Base-by-base conservation (phyloP, 2,797 vertebrate genomes). In the Cossypha niveicapilla region DNA sequence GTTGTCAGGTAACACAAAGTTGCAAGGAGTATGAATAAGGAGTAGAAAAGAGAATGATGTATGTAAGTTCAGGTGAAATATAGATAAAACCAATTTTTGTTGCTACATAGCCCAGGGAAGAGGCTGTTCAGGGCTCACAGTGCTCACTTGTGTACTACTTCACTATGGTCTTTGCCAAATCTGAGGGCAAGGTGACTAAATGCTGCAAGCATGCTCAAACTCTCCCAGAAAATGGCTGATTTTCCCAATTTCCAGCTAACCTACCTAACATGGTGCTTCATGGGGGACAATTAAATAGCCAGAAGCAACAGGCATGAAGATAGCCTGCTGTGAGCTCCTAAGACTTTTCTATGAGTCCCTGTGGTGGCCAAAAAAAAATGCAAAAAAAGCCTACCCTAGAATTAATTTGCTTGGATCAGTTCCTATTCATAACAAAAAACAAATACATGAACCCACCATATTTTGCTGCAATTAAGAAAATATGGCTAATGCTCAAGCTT, bases 1-100 rank as follows among this genome's bases (percentile, higher is more conserved):
- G 0, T 18, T 27, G 19, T 5, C 37, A 11, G 4, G 7, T 3
- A 41, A 35, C 5, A 27, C 16, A 32, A 39, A 22, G 47, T 2
- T 4, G 45, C 58, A 63, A 87, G n/a, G 10, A 3, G 11, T 56
- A n/a, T 81, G 57, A 56, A 65, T 10, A 18, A n/a, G 16, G 18
- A 50, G 19, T 8, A 54, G 34, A 48, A 68, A 75, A 65, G 13
- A 68, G 54, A 74, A 62, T 18, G 2, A 11, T 54, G 50, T n/a
- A 10, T 63, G 3, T 12, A n/a, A 41, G 58, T 73, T 71, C 66
- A 41, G 22, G 27, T 19, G 9, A 48, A 88, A 71, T n/a, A 41
- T 1, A 35, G 41, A 42, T 9, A 62, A 77, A 73, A 42, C 3
- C 1, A 2, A 0, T 34, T 84, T 71, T 77, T 9, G 4, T 25